These are phyloP conservation scores for Trichopoda pennipes DNA, from an alignment of 2,888 invertebrate genomes.

Conservation along the genomic window DNA sequence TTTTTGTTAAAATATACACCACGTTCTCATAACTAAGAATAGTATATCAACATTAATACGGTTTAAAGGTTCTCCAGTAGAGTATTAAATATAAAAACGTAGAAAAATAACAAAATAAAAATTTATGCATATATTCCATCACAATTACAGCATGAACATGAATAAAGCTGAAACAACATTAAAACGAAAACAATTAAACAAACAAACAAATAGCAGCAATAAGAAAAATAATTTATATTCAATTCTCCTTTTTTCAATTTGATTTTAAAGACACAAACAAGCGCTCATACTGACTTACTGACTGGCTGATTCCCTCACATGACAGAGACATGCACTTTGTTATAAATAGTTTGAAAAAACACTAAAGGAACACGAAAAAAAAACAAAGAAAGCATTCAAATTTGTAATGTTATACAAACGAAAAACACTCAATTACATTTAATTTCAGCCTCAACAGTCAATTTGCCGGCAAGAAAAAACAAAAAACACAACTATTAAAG, in stretches of 20 bases:
- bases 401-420: conserved; percentile 60
- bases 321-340: conserved; percentile 31
- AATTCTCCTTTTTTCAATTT: conserved; percentile 4
- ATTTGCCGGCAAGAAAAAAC: conserved; percentile 55
- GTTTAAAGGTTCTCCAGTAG: conserved; percentile 16
- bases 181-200: conserved; percentile 57
- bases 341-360: conserved; percentile 3
- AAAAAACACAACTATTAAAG: conserved; percentile 34
- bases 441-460: conserved; percentile 67
- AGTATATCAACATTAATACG: conserved; percentile 36
- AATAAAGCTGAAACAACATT: conserved; percentile 61
- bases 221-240: conserved; percentile 50
- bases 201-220: conserved; percentile 30
- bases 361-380: conserved; percentile 1
- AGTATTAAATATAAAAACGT: conserved; percentile 5
- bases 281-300: conserved; percentile 15
- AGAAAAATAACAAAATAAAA: conserved; percentile 2
- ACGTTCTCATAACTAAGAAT: not conserved
- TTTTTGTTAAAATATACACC: conserved; percentile 1
- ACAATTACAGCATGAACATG: conserved; percentile 45
- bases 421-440: conserved; percentile 68
- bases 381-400: conserved; percentile 33
- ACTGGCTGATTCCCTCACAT: conserved; percentile 39
- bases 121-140: conserved; percentile 35
- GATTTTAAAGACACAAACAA: conserved; percentile 26